Evolutionary conservation across 2,113 vertebrate species (phyloP), one percentile per base, ranked within the genome.

Genomic region (Aepyceros melampus): DNA sequence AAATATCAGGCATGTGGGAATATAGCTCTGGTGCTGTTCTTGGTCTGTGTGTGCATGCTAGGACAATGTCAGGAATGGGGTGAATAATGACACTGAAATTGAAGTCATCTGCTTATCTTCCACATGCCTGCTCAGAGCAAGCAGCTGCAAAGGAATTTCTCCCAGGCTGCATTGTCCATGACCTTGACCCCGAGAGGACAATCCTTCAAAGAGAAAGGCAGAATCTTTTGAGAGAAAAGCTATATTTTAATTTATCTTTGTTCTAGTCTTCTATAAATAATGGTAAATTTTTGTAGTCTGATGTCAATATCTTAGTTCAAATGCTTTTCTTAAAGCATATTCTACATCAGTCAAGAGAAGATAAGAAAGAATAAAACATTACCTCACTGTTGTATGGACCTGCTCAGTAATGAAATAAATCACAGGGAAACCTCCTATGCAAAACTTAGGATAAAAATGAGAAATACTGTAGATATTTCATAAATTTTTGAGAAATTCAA

Each of bases 81-180:
- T 98, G 97, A 98, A 55, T 97, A 98, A 95, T 86, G 89, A 89
- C 60, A 71, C 11, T 88, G 51, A 45, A 94, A 96, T 97, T 95
- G 91, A 60, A 96, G 76, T 94, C 87, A 98, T 97, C 94, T 96
- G 90, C 74, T 74, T 97, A 95, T 79, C 96, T 94, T 93, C 96
- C 40, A 71, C 23, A 87, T 33, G 85, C n/a, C 76, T 94, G 29
- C 82, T 95, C 6, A 89, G 21, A 87, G 83, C 40, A 81, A 95
- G 55, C 79, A 89, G 25, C 89, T 97, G 91, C 89, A 88, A 51
- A 95, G 31, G 95, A 97, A 97, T 98, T 97, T 98, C 74, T 97
- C 95, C 87, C 58, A 40, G 71, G 56, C 83, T 98, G 84, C 56
- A 87, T 85, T 97, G 76, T 47, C 83, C 83, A 82, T 94, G 84